A percentile compares a stretch with the other conserved stretches of the same genome.
Evolutionary conservation across 23 tunicate genomes (phyloP).

Genomic region (Ciona savignyi): DNA sequence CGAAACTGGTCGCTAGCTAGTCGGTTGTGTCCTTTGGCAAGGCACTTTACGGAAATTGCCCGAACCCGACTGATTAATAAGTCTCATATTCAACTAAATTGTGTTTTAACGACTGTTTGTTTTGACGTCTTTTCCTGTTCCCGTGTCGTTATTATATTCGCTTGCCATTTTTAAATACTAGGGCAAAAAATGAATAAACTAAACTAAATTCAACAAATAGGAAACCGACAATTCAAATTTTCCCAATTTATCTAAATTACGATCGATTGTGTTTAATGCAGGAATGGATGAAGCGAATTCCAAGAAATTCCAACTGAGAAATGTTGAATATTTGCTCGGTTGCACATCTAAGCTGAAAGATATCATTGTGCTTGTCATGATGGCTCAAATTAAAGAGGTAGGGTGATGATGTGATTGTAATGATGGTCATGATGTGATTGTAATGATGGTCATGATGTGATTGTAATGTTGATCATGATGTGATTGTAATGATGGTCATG

Average conservation of each 20-base stretch:
- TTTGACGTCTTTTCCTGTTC: too few relatives aligned
- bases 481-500: constrained; percentile 92
- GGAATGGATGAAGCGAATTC: constrained; percentile 47
- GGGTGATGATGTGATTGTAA: background rate
- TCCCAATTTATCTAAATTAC: background rate
- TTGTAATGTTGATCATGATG: constrained; percentile 71
- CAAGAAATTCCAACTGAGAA: constrained; percentile 72
- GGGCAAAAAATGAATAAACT: too few relatives aligned
- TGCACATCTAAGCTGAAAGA: constrained; percentile 88
- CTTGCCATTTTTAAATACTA: too few relatives aligned
- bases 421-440: background rate
- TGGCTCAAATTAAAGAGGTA: constrained; percentile 79
- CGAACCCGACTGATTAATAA: too few relatives aligned
- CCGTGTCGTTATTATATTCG: too few relatives aligned
- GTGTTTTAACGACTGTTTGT: too few relatives aligned
- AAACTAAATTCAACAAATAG: background rate
- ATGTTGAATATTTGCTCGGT: constrained; percentile 88
- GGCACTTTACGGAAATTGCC: too few relatives aligned
- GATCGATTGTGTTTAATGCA: background rate
- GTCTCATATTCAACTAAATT: too few relatives aligned
- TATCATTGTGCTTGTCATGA: constrained; percentile 87
- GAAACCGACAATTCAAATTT: background rate
- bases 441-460: constrained; percentile 28
- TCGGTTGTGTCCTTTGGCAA: too few relatives aligned
- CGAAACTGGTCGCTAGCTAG: too few relatives aligned